A percentile compares a stretch with the other conserved stretches of the same genome.
These are phyloP conservation scores for Lasioglossum lativentre DNA, from an alignment of 2,888 invertebrate genomes.

Conservation along the genomic window DNA sequence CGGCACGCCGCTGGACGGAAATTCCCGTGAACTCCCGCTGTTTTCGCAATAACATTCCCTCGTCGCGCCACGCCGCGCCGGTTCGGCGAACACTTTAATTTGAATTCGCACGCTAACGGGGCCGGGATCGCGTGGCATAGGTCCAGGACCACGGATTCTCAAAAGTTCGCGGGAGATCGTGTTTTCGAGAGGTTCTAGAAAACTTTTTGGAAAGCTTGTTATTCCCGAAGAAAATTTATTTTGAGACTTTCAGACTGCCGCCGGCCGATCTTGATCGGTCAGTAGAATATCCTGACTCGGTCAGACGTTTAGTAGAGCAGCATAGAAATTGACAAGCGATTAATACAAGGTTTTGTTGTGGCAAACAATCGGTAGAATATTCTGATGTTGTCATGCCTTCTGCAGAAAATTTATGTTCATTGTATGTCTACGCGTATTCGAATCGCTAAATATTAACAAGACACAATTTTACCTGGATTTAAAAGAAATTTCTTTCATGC, in stretches of 20 bases:
- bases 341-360: too few species aligned
- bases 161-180: slow-evolving; percentile 26
- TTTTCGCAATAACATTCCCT: slow-evolving; percentile 4
- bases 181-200: slow-evolving; percentile 33
- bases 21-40: background rate
- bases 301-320: too few species aligned
- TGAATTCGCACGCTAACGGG: slow-evolving; percentile 13
- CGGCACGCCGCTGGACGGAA: background rate
- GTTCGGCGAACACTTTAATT: slow-evolving; percentile 14
- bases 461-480: too few species aligned
- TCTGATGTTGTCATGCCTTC: too few species aligned
- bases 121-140: slow-evolving; percentile 6
- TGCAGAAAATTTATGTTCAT: too few species aligned
- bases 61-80: background rate
- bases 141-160: slow-evolving; percentile 20
- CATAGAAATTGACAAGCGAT: too few species aligned
- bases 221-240: slow-evolving; percentile 16
- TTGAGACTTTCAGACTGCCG: slow-evolving; percentile 32
- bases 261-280: too few species aligned
- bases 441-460: too few species aligned
- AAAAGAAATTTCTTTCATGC: background rate
- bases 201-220: slow-evolving; percentile 4
- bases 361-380: too few species aligned
- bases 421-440: too few species aligned
- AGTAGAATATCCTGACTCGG: too few species aligned